Evolutionary conservation across 37 sponge, comb jelly and placozoan genomes (phyloP).

Genomic region (Aplysina aerophoba): DNA sequence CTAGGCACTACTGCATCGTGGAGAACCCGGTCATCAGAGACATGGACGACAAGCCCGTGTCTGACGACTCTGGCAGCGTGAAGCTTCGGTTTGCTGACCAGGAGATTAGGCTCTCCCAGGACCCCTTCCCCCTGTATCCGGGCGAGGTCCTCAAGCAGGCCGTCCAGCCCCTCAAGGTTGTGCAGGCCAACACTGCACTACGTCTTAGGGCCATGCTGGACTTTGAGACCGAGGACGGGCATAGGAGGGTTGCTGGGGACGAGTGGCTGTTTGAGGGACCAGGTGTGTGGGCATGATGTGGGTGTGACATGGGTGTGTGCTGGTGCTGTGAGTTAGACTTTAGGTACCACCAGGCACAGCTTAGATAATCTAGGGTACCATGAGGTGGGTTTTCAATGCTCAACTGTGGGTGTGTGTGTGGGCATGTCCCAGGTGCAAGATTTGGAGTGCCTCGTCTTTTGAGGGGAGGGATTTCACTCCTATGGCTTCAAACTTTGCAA

Average conservation of each 20-base stretch:
- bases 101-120: conserved; percentile 95
- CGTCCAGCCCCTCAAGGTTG: conserved; percentile 90
- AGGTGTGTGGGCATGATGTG: too few species aligned
- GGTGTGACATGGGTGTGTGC: too few species aligned
- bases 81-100: conserved; percentile 97
- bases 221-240: conserved; percentile 84
- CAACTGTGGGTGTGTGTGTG: conserved; percentile 1
- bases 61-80: conserved; percentile 87
- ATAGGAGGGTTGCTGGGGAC: conserved; percentile 91
- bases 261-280: conserved; percentile 99
- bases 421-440: not conserved
- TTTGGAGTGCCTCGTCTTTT: too few species aligned
- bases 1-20: conserved; percentile 96
- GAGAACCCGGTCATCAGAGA: conserved; percentile 94
- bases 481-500: too few species aligned
- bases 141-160: conserved; percentile 89
- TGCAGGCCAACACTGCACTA: conserved; percentile 96
- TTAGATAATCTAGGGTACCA: too few species aligned
- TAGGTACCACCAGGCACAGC: too few species aligned
- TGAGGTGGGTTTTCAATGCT: too few species aligned
- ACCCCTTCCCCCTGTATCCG: conserved; percentile 98
- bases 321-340: too few species aligned
- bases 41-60: conserved; percentile 68
- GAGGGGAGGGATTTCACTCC: too few species aligned
- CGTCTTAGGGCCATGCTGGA: conserved; percentile 92